Conservation (phyloP, 2,888 invertebrate species). For the Psylliodes chrysocephalus region DNA sequence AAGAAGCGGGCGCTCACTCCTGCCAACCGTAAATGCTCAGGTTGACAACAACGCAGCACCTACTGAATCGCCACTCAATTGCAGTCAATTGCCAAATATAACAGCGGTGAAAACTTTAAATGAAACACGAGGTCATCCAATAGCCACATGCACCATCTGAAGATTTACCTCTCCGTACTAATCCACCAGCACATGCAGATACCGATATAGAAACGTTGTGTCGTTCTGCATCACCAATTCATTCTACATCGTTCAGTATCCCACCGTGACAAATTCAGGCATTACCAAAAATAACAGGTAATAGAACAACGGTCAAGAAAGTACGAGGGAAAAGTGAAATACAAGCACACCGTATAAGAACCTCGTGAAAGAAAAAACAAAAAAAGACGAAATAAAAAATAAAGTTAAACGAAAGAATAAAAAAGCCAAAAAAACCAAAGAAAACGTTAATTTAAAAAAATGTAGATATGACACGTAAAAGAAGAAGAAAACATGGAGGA, state of each 20-base stretch:
- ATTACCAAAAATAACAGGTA: neutral
- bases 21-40: no score
- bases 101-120: no score
- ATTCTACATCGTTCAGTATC: neutral
- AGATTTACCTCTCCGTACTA: neutral
- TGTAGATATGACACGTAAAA: no score
- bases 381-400: neutral
- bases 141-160: neutral
- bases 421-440: neutral
- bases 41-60: neutral
- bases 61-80: neutral
- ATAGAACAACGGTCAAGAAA: neutral
- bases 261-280: neutral
- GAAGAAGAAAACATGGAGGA: neutral
- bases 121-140: neutral
- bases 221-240: neutral
- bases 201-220: neutral
- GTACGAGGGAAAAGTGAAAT: no score
- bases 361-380: no score
- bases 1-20: no score
- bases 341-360: no score
- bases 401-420: neutral
- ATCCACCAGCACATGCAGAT: neutral
- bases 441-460: no score
- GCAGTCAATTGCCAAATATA: neutral